Base-by-base conservation (phyloP, 1,140 invertebrate species). In the Wiebesia pumilae region DNA sequence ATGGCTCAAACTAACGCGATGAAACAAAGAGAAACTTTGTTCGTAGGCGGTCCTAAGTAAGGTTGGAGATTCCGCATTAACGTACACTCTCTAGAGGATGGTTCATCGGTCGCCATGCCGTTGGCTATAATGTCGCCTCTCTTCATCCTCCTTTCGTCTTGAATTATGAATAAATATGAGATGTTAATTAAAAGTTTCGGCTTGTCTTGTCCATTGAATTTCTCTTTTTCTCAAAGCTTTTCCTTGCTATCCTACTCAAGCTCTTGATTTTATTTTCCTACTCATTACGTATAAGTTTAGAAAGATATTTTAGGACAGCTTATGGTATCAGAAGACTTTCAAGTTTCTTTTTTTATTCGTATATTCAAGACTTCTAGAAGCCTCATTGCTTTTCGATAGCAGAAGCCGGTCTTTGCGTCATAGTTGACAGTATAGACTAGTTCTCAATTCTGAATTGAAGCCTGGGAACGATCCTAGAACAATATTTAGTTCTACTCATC, bases 161-260 rank as follows among this genome's bases (percentile, higher is more conserved):
- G 69, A 81, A 89, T 89, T 88, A 89, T 90, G 89, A 90, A 90
- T 90, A 90, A 90, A 90, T 90, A 89, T 89, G 88, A 90, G 87
- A 89, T 88, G 89, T 89, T 90, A 90, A 90, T 90, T 89, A 88
- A 85, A 89, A 89, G 86, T 90, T 90, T 88, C 85, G 65, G 47
- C 47, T 27, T 40, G 43, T 19, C 33, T 33, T 38, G 19, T 81
- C 38, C 54, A 19, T 33, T 47, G 30, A 33, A 40, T 30, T 10
- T 51, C 35, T 81, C 80, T 69, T 40, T 69, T 43, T 33, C 65
- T 30, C 35, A 6, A 9, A 35, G 12, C 16, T 19, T 19, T 54
- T 19, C 19, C 51, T 16, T 54, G 12, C 51, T 19, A 19, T 19
- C 51, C 2, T 24, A 27, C 58, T 62, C 24, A 4, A 62, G 58